These are phyloP conservation scores for Argentina silus DNA, from an alignment of 2,797 vertebrate genomes.

Conservation along the genomic window DNA sequence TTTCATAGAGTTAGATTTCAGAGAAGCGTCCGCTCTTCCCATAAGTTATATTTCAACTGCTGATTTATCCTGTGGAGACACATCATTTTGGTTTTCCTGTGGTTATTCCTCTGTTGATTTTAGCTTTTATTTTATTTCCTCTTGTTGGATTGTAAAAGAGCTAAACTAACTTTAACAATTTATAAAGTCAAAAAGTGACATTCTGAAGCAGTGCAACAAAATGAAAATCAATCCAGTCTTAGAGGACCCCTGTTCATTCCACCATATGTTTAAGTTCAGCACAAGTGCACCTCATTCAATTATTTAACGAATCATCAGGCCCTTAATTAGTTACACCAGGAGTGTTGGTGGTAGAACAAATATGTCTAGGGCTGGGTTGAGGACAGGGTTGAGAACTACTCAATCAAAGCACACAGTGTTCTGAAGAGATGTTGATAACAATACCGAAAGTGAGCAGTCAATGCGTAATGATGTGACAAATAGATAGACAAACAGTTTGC, in stretches of 20 bases:
- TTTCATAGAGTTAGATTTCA: constrained; percentile 14
- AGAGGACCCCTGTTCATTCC: no score
- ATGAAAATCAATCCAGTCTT: neutral
- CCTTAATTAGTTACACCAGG: no score
- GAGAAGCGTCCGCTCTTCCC: neutral
- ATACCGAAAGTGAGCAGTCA: no score
- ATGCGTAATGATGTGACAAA: no score
- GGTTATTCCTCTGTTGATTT: neutral
- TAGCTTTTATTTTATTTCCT: neutral
- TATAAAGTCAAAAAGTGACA: neutral
- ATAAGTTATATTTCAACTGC: constrained; percentile 25
- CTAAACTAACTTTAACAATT: neutral
- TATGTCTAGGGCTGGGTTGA: neutral
- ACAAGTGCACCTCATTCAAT: no score
- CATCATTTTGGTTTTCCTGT: constrained; percentile 12
- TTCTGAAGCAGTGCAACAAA: neutral
- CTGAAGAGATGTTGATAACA: neutral
- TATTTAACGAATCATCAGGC: no score
- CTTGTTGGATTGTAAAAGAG: neutral
- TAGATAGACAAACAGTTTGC: no score
- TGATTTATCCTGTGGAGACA: constrained; percentile 29
- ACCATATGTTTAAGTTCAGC: no score
- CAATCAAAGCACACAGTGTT: neutral
- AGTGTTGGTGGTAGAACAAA: no score
- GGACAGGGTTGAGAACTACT: neutral